These are phyloP conservation scores for Dendronephthya gigantea DNA, from an alignment of 64 coral and sea anemone genomes.

Conservation along the genomic window DNA sequence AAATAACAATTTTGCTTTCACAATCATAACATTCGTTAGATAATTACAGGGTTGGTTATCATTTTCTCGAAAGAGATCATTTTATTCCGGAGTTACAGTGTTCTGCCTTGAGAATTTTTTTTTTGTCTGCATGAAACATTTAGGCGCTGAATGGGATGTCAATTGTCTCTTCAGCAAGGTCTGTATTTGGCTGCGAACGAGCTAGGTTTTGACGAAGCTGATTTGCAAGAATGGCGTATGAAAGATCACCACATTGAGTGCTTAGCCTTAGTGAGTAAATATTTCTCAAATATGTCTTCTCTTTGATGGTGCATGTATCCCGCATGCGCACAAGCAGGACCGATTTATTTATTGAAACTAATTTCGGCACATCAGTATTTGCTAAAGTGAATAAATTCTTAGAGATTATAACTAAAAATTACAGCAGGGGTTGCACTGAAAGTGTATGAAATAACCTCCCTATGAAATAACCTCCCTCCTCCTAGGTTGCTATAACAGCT, in stretches of 20 bases:
- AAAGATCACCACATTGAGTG: not conserved
- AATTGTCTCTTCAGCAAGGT: not conserved
- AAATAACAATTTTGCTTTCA: not conserved
- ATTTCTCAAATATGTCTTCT: not conserved
- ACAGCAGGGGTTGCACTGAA: too few species aligned
- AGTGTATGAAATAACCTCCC: too few species aligned
- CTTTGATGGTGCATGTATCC: too few species aligned
- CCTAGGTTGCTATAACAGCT: too few species aligned
- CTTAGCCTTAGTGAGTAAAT: not conserved
- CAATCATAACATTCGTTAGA: not conserved
- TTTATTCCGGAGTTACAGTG: not conserved
- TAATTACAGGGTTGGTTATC: too few species aligned
- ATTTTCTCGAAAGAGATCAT: not conserved
- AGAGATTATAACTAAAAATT: too few species aligned
- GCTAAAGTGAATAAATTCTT: too few species aligned
- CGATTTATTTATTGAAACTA: too few species aligned
- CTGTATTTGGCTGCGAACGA: not conserved
- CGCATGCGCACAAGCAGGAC: too few species aligned
- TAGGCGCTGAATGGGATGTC: not conserved
- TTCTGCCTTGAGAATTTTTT: not conserved
- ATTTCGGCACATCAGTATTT: too few species aligned
- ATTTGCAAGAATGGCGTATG: not conserved
- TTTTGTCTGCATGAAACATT: not conserved
- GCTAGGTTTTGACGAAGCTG: not conserved
- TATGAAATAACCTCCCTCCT: too few species aligned